phyloP scores from a whole-genome alignment of 2,888 invertebrate species.

The Perizoma flavofasciatum region DNA sequence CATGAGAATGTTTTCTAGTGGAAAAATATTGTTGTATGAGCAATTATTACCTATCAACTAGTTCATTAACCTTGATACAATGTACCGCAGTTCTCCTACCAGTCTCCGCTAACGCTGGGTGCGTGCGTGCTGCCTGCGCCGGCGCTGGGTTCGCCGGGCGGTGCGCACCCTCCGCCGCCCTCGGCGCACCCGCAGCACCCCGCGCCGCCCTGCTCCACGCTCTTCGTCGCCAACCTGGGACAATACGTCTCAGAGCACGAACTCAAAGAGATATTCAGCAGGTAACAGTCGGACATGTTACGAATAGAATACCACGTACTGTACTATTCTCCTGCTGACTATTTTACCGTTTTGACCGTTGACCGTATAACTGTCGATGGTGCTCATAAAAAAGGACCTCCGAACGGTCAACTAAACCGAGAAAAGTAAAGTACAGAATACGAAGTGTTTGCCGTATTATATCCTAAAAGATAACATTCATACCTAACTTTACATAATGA shows the following conservation, averaged over 20 bases:
- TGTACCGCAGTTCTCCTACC: conserved; percentile 28
- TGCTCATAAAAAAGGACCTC: no score
- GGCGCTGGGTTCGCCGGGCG: conserved; percentile 94
- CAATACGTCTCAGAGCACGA: conserved; percentile 99
- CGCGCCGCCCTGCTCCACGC: conserved; percentile 97
- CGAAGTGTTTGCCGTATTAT: no score
- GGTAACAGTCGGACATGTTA: conserved; percentile 88
- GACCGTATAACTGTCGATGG: no score
- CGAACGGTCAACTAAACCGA: no score
- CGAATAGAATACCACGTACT: neutral
- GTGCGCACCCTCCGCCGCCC: conserved; percentile 87
- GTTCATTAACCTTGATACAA: neutral
- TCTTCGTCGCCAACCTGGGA: conserved; percentile 99
- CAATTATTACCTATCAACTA: no score
- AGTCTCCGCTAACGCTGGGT: conserved; percentile 83
- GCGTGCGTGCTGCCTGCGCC: conserved; percentile 97
- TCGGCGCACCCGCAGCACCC: conserved; percentile 69
- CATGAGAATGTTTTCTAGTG: no score
- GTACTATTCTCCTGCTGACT: no score
- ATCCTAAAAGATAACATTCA: no score
- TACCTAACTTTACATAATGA: no score
- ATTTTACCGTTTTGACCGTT: no score
- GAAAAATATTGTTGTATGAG: no score
- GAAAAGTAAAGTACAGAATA: no score
- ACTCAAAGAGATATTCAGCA: conserved; percentile 98